Conservation (phyloP, 2,113 vertebrate genomes). For the Neogobius melanostomus region DNA sequence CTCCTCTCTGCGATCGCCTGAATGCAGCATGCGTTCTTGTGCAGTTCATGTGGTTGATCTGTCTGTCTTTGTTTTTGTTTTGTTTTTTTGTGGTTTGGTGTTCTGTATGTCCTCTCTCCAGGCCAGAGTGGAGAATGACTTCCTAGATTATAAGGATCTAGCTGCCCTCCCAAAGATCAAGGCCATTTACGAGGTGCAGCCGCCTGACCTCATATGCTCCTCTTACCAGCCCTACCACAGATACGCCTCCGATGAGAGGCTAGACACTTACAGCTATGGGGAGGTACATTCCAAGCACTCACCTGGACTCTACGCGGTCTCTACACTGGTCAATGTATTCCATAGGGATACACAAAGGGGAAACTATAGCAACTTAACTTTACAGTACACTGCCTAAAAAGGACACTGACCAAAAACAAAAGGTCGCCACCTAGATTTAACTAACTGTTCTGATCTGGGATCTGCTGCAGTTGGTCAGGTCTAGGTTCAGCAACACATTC, state of each 20-base stretch:
- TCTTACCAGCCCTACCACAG: conserved; percentile 92
- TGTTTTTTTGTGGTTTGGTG: conserved; percentile 66
- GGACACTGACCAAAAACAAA: too few species aligned
- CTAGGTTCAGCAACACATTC: too few species aligned
- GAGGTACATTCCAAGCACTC: conserved; percentile 84
- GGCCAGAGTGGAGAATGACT: conserved; percentile 98
- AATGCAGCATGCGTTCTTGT: neutral
- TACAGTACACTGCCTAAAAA: too few species aligned
- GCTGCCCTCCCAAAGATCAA: conserved; percentile 99
- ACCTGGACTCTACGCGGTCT: conserved; percentile 16
- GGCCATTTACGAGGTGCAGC: conserved; percentile 97
- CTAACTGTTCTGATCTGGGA: too few species aligned
- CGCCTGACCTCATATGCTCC: conserved; percentile 92
- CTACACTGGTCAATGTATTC: too few species aligned
- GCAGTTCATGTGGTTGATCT: conserved; percentile 44
- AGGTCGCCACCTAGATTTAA: too few species aligned
- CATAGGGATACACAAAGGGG: too few species aligned
- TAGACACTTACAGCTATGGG: conserved; percentile 96
- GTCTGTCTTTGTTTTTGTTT: conserved; percentile 47
- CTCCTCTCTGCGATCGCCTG: neutral
- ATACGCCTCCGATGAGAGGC: conserved; percentile 94
- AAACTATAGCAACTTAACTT: too few species aligned
- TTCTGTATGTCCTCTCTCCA: conserved; percentile 81
- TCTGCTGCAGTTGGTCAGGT: too few species aligned
- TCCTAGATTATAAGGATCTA: conserved; percentile 99